These are phyloP conservation scores for Gerris lacustris DNA, from an alignment of 2,888 invertebrate genomes.

Conservation along the genomic window DNA sequence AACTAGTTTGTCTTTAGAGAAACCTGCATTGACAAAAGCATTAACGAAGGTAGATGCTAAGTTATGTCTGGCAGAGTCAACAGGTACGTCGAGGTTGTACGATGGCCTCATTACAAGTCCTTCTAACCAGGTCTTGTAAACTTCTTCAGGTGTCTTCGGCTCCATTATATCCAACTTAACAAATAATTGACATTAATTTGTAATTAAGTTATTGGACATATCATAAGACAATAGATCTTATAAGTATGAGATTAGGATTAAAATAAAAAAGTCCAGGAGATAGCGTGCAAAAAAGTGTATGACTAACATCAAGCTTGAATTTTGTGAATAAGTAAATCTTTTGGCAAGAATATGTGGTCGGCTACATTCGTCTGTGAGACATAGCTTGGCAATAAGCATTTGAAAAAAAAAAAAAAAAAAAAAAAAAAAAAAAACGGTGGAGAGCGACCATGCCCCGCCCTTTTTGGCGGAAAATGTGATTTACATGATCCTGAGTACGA, in stretches of 20 bases:
- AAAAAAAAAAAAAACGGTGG: too few species aligned
- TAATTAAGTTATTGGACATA: not conserved
- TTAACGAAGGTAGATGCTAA: conserved; percentile 96
- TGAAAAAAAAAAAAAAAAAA: too few species aligned
- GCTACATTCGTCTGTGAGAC: too few species aligned
- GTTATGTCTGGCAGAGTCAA: conserved; percentile 93
- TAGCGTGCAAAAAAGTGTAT: too few species aligned
- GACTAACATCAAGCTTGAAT: too few species aligned
- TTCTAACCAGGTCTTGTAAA: conserved; percentile 96
- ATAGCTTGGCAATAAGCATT: too few species aligned
- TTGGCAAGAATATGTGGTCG: too few species aligned
- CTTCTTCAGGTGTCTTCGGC: conserved; percentile 96
- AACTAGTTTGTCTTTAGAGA: conserved; percentile 88
- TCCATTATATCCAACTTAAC: conserved; percentile 89
- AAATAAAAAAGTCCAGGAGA: too few species aligned
- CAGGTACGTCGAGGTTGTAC: conserved; percentile 39
- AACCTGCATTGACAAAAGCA: conserved; percentile 96
- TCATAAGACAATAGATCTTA: not conserved
- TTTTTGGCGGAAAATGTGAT: too few species aligned
- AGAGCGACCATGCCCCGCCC: too few species aligned
- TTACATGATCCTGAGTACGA: too few species aligned
- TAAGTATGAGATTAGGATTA: not conserved
- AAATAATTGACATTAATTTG: conserved; percentile 12
- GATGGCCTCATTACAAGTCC: conserved; percentile 32
- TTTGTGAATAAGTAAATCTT: too few species aligned